Evolutionary conservation across 2,113 vertebrate genomes (phyloP).

Genomic region (Vidua chalybeata): DNA sequence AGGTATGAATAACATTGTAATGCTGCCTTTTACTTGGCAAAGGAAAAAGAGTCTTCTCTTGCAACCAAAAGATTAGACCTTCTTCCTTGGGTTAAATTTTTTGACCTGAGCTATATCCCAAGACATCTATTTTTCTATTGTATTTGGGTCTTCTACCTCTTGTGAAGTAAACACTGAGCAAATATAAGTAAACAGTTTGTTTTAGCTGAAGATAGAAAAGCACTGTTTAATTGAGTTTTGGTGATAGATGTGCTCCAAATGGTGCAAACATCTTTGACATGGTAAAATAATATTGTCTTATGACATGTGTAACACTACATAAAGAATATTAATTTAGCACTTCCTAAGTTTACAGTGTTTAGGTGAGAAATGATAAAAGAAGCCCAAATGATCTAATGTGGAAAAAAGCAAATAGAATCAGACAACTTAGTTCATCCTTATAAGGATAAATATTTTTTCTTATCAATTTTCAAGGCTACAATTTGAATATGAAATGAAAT

Average conservation of each 20-base stretch:
- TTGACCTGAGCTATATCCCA: constrained; percentile 80
- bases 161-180: constrained; percentile 83
- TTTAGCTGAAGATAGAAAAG: constrained; percentile 81
- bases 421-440: constrained; percentile 2
- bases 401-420: constrained; percentile 56
- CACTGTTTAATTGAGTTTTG: constrained; percentile 83
- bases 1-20: constrained; percentile 83
- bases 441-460: not conserved
- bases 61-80: constrained; percentile 72
- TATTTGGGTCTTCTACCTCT: constrained; percentile 80
- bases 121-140: constrained; percentile 77
- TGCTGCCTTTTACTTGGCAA: constrained; percentile 76
- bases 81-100: constrained; percentile 82
- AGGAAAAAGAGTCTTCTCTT: constrained; percentile 75
- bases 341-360: constrained; percentile 65
- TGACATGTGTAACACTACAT: constrained; percentile 66
- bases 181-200: constrained; percentile 87
- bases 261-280: constrained; percentile 75
- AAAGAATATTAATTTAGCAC: constrained; percentile 67
- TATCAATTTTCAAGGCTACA: not conserved
- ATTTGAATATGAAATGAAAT: constrained; percentile 22
- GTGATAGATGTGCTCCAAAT: constrained; percentile 85
- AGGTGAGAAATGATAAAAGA: constrained; percentile 66
- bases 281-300: constrained; percentile 77
- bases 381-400: constrained; percentile 60